Percentiles rank a stretch among this genome's conserved stretches.
phyloP scores from a whole-genome alignment of 2,113 vertebrate species.

The Macroglossus sobrinus region DNA sequence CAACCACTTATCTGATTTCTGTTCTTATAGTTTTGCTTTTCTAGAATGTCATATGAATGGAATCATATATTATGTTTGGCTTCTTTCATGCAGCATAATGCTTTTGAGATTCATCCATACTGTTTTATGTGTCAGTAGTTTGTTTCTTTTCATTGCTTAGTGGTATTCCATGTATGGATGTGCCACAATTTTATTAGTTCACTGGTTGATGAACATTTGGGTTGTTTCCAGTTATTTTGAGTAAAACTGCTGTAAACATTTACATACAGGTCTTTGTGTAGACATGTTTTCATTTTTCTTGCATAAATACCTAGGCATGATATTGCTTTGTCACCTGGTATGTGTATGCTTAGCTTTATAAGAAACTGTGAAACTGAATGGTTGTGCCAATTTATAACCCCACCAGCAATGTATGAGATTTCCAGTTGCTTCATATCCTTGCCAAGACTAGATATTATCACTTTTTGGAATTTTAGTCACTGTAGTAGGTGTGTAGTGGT shows the following conservation, averaged over 20 bases:
- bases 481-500: background rate
- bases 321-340: background rate
- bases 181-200: background rate
- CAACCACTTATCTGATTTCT: background rate
- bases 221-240: conserved; percentile 12
- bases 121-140: background rate
- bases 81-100: background rate
- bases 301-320: background rate
- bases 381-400: background rate
- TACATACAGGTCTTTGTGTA: background rate
- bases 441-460: background rate
- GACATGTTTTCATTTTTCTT: background rate
- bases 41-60: background rate
- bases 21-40: background rate
- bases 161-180: background rate
- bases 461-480: background rate
- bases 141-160: background rate
- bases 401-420: background rate
- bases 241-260: background rate
- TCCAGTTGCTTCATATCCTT: background rate
- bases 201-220: background rate
- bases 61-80: background rate
- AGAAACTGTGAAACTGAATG: background rate
- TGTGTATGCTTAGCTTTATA: background rate
- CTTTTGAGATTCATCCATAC: background rate